A percentile compares a stretch with the other conserved stretches of the same genome.
These are phyloP conservation scores for Schizotus pectinicornis DNA, from an alignment of 2,888 invertebrate species.

Conservation along the genomic window DNA sequence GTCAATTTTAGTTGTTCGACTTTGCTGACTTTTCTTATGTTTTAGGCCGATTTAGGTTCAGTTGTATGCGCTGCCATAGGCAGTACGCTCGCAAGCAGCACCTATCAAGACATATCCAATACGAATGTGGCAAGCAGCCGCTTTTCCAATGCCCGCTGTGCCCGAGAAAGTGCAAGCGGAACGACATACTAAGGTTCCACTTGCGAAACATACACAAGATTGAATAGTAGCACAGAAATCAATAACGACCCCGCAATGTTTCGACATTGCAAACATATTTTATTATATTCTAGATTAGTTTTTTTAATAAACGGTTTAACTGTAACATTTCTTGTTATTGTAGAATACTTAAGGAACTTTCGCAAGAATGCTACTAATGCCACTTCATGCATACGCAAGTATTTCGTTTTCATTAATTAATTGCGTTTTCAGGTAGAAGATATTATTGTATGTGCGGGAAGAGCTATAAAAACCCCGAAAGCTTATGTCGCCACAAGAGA, in stretches of 20 bases:
- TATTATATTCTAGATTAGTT: not conserved
- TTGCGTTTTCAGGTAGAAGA: constrained; percentile 7
- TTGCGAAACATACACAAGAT: constrained; percentile 48
- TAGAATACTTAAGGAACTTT: too few species aligned
- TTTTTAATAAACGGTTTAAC: not conserved
- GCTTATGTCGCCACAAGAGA: constrained; percentile 38
- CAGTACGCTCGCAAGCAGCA: constrained; percentile 38
- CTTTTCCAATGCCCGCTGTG: constrained; percentile 48
- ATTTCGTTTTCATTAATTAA: not conserved
- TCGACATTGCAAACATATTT: too few species aligned
- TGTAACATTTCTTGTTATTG: not conserved
- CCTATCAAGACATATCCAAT: constrained; percentile 40
- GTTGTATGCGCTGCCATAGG: constrained; percentile 38
- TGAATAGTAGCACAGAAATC: constrained; percentile 13
- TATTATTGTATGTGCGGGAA: constrained; percentile 38
- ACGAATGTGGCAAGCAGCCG: constrained; percentile 45
- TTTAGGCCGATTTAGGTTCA: constrained; percentile 31
- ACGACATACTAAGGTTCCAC: constrained; percentile 45
- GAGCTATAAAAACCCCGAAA: constrained; percentile 42
- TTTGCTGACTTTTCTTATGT: constrained; percentile 5
- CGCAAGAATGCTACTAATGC: too few species aligned
- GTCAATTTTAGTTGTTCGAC: too few species aligned
- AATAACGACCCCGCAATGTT: not conserved
- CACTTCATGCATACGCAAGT: too few species aligned
- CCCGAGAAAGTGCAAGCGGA: constrained; percentile 47